Evolutionary conservation across 2,113 vertebrate genomes (phyloP).

Genomic region (Taurulus bubalis): DNA sequence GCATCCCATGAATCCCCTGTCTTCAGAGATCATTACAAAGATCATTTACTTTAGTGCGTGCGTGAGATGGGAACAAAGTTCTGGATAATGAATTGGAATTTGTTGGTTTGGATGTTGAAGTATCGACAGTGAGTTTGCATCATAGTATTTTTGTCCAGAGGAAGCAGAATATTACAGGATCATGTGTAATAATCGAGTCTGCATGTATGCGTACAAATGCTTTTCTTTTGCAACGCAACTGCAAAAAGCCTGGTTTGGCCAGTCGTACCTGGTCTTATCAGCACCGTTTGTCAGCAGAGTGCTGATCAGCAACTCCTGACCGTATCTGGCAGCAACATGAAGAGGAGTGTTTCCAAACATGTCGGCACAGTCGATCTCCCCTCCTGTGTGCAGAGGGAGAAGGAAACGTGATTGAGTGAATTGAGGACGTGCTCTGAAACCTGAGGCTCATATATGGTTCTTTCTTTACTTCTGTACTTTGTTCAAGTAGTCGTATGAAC

Average conservation of each 20-base stretch:
- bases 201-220: not conserved
- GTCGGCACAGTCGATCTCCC: slow-evolving; percentile 93
- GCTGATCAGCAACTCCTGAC: slow-evolving; percentile 96
- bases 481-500: too few relatives aligned
- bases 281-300: slow-evolving; percentile 96
- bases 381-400: slow-evolving; percentile 80
- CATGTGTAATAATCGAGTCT: not conserved
- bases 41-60: not conserved
- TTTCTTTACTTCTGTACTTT: too few relatives aligned
- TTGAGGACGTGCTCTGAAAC: not conserved
- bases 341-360: slow-evolving; percentile 93
- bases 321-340: slow-evolving; percentile 94
- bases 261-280: slow-evolving; percentile 89
- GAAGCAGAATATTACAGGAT: not conserved
- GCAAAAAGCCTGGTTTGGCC: not conserved
- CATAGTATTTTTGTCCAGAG: not conserved
- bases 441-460: too few relatives aligned
- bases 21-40: slow-evolving; percentile 73
- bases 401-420: not conserved
- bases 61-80: not conserved
- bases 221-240: not conserved
- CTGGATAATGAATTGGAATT: not conserved
- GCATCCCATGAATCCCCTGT: slow-evolving; percentile 94
- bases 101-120: not conserved
- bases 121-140: not conserved